Percentiles rank a stretch among this genome's conserved stretches.
phyloP scores from a whole-genome alignment of 2,888 invertebrate genomes.

The Nymphalis c-album region DNA sequence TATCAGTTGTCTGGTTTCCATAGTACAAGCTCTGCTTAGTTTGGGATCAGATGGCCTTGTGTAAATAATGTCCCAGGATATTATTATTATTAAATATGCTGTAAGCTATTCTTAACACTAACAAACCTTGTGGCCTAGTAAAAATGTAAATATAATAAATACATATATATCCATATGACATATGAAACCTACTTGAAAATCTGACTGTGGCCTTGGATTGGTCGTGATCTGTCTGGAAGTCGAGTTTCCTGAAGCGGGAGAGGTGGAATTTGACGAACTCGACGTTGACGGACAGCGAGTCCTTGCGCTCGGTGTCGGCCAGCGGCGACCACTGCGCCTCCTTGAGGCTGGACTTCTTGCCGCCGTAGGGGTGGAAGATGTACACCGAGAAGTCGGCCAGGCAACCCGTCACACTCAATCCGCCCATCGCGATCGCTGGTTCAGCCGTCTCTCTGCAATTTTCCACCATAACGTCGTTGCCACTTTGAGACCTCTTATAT shows the following conservation, averaged over 20 bases:
- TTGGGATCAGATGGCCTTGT: too few relatives aligned
- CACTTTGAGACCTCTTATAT: too few relatives aligned
- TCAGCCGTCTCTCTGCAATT: conserved; percentile 79
- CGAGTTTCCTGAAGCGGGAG: conserved; percentile 93
- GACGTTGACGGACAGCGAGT: conserved; percentile 97
- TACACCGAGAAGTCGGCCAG: conserved; percentile 98
- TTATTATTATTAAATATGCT: too few relatives aligned
- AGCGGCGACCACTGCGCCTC: conserved; percentile 93
- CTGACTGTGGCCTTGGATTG: conserved; percentile 93
- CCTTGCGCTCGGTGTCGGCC: conserved; percentile 94
- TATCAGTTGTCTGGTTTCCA: too few relatives aligned
- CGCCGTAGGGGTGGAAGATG: conserved; percentile 99
- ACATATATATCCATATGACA: neutral
- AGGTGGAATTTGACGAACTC: conserved; percentile 98
- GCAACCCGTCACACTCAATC: conserved; percentile 96
- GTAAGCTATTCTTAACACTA: too few relatives aligned
- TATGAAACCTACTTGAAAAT: conserved; percentile 88
- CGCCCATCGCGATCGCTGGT: conserved; percentile 88
- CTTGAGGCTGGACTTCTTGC: conserved; percentile 89
- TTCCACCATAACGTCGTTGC: neutral
- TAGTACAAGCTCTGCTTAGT: too few relatives aligned
- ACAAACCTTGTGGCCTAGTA: too few relatives aligned
- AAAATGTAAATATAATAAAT: too few relatives aligned
- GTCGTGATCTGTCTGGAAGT: conserved; percentile 86
- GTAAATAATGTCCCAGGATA: too few relatives aligned